These are phyloP conservation scores for Coelopa pilipes DNA, from an alignment of 2,888 invertebrate species.

Conservation along the genomic window DNA sequence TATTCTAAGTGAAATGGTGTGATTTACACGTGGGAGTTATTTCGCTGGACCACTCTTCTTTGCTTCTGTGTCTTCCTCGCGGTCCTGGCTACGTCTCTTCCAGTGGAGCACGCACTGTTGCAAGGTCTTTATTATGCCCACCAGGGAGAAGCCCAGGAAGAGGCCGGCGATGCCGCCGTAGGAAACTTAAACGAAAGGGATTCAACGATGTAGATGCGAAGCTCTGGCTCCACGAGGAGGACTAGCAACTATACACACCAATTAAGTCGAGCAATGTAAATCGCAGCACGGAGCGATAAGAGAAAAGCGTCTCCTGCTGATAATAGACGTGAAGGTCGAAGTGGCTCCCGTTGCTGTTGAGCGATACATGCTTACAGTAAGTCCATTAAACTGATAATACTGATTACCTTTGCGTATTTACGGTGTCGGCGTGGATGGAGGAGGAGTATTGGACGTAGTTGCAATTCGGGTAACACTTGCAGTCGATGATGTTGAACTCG, in stretches of 20 bases:
- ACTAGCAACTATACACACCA: conserved; percentile 41
- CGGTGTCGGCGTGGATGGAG: conserved; percentile 46
- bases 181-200: conserved; percentile 47
- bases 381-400: not conserved
- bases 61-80: too few species aligned
- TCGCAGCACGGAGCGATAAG: conserved; percentile 52
- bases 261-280: conserved; percentile 53
- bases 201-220: conserved; percentile 2
- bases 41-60: too few species aligned
- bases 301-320: conserved; percentile 54
- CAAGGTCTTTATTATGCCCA: conserved; percentile 49
- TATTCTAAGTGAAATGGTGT: too few species aligned
- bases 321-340: conserved; percentile 51
- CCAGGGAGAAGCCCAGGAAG: conserved; percentile 52
- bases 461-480: conserved; percentile 54
- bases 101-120: conserved; percentile 46
- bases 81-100: conserved; percentile 4
- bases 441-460: conserved; percentile 53
- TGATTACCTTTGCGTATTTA: not conserved
- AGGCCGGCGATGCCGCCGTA: conserved; percentile 56
- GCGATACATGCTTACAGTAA: too few species aligned
- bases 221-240: not conserved
- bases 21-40: too few species aligned
- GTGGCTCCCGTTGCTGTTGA: not conserved
- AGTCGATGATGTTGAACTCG: conserved; percentile 43